Base-by-base conservation (phyloP, 2,888 invertebrate species). In the Platycheirus albimanus region DNA sequence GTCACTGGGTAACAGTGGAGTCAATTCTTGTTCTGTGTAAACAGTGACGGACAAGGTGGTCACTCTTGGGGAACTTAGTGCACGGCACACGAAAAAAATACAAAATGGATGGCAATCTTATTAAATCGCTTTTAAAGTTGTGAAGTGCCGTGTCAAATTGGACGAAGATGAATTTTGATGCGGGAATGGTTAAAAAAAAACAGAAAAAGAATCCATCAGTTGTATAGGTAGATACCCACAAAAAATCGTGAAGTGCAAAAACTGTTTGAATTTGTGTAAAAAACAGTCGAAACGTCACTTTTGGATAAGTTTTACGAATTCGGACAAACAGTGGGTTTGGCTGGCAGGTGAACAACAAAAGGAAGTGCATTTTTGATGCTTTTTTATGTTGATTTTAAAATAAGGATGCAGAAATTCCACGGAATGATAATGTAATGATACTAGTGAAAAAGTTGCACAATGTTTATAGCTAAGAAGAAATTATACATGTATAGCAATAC, bases 61-160 rank as follows among this genome's bases (percentile, higher is more conserved):
- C 64, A 78, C 43, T 64, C 67, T 49, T 83, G 83, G 66, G 72
- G 72, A 66, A 76, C 72, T 83, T 67, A 54, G 10, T 10, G 11
- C 20, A 38, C 38, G 2, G 6, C n/a, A n/a, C n/a, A n/a, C n/a
- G 1, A 49, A 28, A 28, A 45, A 45, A 17, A 30, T 2, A 5
- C 17, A 43, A 51, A 11, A 43, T 70, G 83, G 74, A 74, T 77
- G 83, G 33, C 72, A 83, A 83, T 83, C 77, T 83, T 83, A 74
- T 74, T 67, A 78, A 78, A 83, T 83, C 77, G 83, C 30, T 58
- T 56, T 74, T 47, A 78, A 83, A 83, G 78, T 83, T 78, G 83
- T 83, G 77, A 83, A 83, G 69, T 83, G 77, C 83, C 69, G 77
- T 83, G 83, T 83, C 83, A 83, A 83, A 83, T 83, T 83, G 83